Base-by-base conservation (phyloP, 2,888 invertebrate species). In the Homarus gammarus region DNA sequence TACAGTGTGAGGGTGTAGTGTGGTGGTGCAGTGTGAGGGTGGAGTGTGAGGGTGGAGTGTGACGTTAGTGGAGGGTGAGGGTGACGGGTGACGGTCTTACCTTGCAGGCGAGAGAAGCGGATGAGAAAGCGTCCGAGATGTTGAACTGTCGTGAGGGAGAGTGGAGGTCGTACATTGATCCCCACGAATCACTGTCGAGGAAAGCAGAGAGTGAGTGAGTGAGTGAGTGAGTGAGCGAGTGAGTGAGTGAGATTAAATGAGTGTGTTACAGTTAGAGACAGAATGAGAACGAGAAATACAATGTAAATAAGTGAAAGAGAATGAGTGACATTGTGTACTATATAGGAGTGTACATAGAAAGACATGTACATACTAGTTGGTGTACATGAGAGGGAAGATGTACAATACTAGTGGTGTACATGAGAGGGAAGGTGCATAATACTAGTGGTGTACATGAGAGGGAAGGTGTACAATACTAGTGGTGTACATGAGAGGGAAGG, bases 71-170 rank as follows among this genome's bases (percentile, higher is more conserved):
- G 1, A 31, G n/a, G 33, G 75, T 40, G 75, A 38, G 40, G 33
- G 40, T 75, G 36, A 8, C 33, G 38, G n/a, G 33, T 2, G 1
- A 5, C 2, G 31, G 6, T 33, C 82, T 83, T 75, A 87, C 87
- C 87, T 81, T 83, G 10, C 70, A 87, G 6, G 82, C 82, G 3
- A 87, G 68, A 10, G 87, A 87, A 27, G 87, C 64, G 18, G 82
- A 64, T 12, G 87, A 87, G 49, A 87, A 87, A 6, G 87, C 73
- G 27, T 82, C 83, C 1, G 87, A 51, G n/a, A 87, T 87, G 68
- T 77, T 87, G 82, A 49, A 87, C 49, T 38, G 61, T 8, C 87
- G 75, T 0, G 87, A 75, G 18, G 87, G 87, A 6, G 87, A 87
- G 38, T 61, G 61, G 27, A 87, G 77, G 64, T 87, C 87, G 18